phyloP scores from a whole-genome alignment of 2,888 invertebrate species.

The Melieria crassipennis region DNA sequence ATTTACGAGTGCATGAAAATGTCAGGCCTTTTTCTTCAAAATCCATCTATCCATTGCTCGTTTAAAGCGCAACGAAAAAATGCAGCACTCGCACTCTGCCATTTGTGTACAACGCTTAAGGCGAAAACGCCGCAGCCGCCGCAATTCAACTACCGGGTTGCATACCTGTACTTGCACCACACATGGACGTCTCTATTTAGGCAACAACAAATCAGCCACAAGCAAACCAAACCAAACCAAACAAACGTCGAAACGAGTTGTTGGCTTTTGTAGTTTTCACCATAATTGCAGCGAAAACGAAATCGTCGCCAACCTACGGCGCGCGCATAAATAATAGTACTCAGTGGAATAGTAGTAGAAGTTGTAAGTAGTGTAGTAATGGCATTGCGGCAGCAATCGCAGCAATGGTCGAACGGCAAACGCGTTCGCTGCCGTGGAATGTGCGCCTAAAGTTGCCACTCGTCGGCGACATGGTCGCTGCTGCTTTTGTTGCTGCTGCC shows the following conservation, averaged over 20 bases:
- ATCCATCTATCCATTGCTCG: too few species aligned
- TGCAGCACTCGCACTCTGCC: background rate
- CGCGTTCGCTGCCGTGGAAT: background rate
- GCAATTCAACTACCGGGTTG: background rate
- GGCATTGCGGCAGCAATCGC: background rate
- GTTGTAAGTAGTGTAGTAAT: background rate
- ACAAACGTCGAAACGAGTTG: background rate
- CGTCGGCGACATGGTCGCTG: too few species aligned
- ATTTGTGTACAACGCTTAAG: background rate
- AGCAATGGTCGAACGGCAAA: background rate
- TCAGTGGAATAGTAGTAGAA: background rate
- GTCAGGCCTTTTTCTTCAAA: too few species aligned
- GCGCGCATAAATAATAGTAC: background rate
- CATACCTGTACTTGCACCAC: background rate
- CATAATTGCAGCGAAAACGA: background rate
- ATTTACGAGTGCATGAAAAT: too few species aligned
- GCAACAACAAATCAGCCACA: background rate
- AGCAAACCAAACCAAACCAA: background rate
- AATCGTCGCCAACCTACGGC: background rate
- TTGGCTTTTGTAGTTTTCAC: conserved; percentile 9
- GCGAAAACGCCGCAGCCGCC: too few species aligned
- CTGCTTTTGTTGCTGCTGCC: conserved; percentile 8
- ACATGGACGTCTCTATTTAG: conserved; percentile 3
- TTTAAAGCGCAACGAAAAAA: background rate
- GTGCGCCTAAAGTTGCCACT: background rate